A percentile compares a stretch with the other conserved stretches of the same genome.
Conservation (phyloP, 2,113 vertebrate genomes). For the Phyllostomus discolor region DNA sequence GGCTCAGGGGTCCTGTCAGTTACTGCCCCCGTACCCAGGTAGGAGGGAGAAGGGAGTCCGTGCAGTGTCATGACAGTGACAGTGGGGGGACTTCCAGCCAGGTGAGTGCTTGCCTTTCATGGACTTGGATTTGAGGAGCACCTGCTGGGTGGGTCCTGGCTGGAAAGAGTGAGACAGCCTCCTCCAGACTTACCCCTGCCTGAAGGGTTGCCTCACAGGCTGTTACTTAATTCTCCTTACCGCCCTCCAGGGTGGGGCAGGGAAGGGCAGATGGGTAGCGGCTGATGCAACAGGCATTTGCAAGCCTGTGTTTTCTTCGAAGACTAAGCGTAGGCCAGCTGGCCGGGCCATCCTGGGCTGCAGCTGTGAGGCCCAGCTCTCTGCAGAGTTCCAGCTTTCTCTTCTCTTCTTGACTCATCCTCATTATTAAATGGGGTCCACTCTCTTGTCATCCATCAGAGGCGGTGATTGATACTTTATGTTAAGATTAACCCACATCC, state of each 20-base stretch:
- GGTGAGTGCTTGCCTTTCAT: not conserved
- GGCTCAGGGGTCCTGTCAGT: not conserved
- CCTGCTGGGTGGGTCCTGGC: slow-evolving; percentile 32
- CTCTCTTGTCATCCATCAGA: not conserved
- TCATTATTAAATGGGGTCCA: not conserved
- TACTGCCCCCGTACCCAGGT: not conserved
- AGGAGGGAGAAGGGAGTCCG: not conserved
- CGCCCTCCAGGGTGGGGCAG: slow-evolving; percentile 51
- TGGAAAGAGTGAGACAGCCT: slow-evolving; percentile 3
- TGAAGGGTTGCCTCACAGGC: slow-evolving; percentile 31
- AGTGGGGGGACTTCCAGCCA: not conserved
- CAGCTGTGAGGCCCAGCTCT: not conserved
- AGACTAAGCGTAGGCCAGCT: slow-evolving; percentile 62
- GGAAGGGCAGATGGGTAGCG: slow-evolving; percentile 57
- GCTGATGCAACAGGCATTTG: slow-evolving; percentile 73
- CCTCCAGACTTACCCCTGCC: not conserved
- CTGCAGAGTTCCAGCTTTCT: not conserved
- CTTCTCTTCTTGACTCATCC: not conserved
- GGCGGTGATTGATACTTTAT: not conserved
- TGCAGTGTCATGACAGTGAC: not conserved
- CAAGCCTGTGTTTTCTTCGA: slow-evolving; percentile 58
- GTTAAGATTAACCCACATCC: not conserved
- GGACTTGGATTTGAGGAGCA: slow-evolving; percentile 2
- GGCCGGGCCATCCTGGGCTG: not conserved
- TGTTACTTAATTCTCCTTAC: slow-evolving; percentile 51